Base-by-base conservation (phyloP, 2,113 vertebrate species). In the Numenius arquata region DNA sequence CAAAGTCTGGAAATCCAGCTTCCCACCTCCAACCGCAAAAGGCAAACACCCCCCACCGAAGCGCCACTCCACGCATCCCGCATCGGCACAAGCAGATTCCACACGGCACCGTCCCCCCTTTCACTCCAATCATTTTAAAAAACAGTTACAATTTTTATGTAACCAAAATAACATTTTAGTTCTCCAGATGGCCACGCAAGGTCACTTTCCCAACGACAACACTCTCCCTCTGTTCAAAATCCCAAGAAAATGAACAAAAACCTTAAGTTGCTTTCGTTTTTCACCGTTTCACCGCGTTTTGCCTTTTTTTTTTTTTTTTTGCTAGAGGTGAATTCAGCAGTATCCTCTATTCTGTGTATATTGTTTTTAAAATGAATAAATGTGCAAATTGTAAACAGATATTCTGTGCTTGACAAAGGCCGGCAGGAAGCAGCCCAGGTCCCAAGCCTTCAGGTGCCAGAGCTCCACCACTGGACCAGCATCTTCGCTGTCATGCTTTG, bases 1-100 rank as follows among this genome's bases (percentile, higher is more conserved):
- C 15, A 65, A 89, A 75, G 30, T 6, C 40, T 26, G 40, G n/a
- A 89, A 78, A 82, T 48, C 16, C 22, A 75, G 34, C 8, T 72
- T 32, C 29, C 8, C 36, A 43, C 12, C 20, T 59, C 40, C 13
- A 93, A 55, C 38, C 6, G n/a, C n/a, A n/a, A 53, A 72, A 67
- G 38, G 48, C 47, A 80, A 58, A 19, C 26, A 41, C 8, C 8
- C 16, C 12, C 0, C 1, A 27, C 3, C 2, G 1, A 80, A 78
- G 36, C 2, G 61, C 32, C 40, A 22, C 36, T 45, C 16, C 7
- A 40, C 1, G 4, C 3, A 4, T 14, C 18, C 62, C 27, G 18
- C 34, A 45, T 12, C 2, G 1, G n/a, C n/a, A 71, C 21, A 43
- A 16, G 11, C 9, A 40, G 30, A 62, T n/a, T 22, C 38, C 32